Percentiles rank a stretch among this genome's conserved stretches.
phyloP scores from a whole-genome alignment of 1,140 invertebrate species.

The Triops cancriformis region DNA sequence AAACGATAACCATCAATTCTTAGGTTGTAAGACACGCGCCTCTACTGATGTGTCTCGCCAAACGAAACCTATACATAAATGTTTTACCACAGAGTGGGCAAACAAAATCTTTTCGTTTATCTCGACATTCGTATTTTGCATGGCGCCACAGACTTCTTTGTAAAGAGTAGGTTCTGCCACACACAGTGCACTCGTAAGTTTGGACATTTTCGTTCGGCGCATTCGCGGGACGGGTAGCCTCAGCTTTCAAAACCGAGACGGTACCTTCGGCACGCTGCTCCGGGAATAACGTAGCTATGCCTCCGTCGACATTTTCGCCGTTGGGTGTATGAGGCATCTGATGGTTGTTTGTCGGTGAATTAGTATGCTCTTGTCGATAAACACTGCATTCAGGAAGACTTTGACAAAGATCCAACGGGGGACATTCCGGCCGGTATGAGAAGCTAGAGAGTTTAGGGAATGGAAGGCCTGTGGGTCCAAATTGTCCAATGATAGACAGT shows the following conservation, averaged over 20 bases:
- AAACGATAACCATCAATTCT: not conserved
- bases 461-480: not conserved
- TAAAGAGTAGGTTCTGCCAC: not conserved
- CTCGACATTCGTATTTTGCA: not conserved
- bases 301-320: not conserved
- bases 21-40: not conserved
- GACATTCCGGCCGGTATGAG: not conserved
- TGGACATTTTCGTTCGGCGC: not conserved
- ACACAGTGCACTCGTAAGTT: not conserved
- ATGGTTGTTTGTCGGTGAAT: not conserved
- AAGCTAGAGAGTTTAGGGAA: not conserved
- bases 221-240: not conserved
- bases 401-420: not conserved
- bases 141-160: not conserved
- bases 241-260: not conserved
- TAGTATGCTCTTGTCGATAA: not conserved
- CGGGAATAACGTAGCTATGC: not conserved
- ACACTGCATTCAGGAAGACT: constrained; percentile 1
- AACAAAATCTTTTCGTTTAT: not conserved
- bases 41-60: not conserved
- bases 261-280: not conserved
- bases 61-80: not conserved
- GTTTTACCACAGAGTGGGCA: not conserved
- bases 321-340: not conserved
- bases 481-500: not conserved